A percentile compares a stretch with the other conserved stretches of the same genome.
Conservation (phyloP, 2,113 vertebrate genomes). For the Pelusios castaneus region DNA sequence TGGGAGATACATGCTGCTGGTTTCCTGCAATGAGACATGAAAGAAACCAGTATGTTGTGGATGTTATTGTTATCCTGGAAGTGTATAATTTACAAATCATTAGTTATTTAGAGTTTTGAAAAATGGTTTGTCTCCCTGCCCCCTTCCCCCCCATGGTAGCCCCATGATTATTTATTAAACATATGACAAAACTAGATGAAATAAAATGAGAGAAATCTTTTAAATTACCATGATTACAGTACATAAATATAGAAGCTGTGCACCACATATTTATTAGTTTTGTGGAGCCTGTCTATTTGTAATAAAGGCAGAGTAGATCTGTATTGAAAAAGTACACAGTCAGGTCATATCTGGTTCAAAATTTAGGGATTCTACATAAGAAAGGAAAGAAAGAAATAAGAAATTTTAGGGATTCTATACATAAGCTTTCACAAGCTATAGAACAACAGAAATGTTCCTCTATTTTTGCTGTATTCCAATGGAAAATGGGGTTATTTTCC, state of each 20-base stretch:
- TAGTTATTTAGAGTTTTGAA: neutral
- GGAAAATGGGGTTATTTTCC: neutral
- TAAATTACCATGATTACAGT: rapidly evolving
- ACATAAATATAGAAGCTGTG: neutral
- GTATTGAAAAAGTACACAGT: neutral
- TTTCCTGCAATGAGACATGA: neutral
- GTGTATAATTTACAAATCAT: neutral
- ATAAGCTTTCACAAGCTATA: neutral
- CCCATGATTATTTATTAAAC: neutral
- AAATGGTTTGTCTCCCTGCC: rapidly evolving
- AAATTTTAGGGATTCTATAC: too few species aligned
- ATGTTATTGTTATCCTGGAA: neutral
- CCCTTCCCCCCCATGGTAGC: too few species aligned
- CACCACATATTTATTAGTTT: rapidly evolving
- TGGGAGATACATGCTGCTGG: neutral
- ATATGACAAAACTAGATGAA: neutral
- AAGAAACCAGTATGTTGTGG: rapidly evolving
- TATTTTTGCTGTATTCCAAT: neutral
- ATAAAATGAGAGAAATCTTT: too few species aligned
- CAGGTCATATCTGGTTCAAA: neutral
- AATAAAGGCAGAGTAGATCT: neutral
- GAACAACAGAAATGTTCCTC: neutral
- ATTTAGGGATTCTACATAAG: neutral
- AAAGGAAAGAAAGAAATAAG: too few species aligned
- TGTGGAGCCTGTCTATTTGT: neutral